Base-by-base conservation (phyloP, 2,797 vertebrate species). In the Thunnus albacares region DNA sequence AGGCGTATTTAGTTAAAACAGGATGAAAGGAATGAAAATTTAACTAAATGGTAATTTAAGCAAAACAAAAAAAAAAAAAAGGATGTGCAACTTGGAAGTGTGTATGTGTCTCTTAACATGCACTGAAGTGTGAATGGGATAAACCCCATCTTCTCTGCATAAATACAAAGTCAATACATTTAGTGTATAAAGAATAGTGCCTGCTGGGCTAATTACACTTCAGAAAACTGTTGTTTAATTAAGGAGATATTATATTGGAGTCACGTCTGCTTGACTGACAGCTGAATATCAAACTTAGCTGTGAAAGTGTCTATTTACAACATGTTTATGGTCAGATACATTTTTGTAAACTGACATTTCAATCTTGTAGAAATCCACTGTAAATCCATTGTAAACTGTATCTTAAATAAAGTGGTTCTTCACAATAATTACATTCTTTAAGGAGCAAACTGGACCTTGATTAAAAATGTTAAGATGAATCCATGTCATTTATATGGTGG, bases 401-500 rank as follows among this genome's bases (percentile, higher is more conserved):
- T 57, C 6, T 9, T 14, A 18, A 59, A 2, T 59, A 35, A 35
- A 35, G 6, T 4, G 33, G 18, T 8, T 38, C 26, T 6, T 38
- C 20, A 22, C 10, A 9, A 20, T 45, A 14, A 77, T 22, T 22
- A 38, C 56, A 14, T 11, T 14, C 17, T 38, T 55, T 24, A 52
- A 63, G 63, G 13, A n/a, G 64, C 0, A 45, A 70, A 63, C 14
- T 55, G 13, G 14, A 60, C n/a, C 47, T 52, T 71, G 33, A 84
- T 81, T 61, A 17, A 74, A 83, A 68, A 71, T 72, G 77, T 70
- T 51, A 11, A 74, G 57, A 75, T 41, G 14, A 70, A 69, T 38
- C 45, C 11, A 22, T 69, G 71, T 62, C 63, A 77, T 56, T 77
- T 75, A 87, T 71, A 76, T 84, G 28, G 20, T 15, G 64, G n/a